These are phyloP conservation scores for Cyclophora albipunctata DNA, from an alignment of 2,888 invertebrate genomes.

Conservation along the genomic window DNA sequence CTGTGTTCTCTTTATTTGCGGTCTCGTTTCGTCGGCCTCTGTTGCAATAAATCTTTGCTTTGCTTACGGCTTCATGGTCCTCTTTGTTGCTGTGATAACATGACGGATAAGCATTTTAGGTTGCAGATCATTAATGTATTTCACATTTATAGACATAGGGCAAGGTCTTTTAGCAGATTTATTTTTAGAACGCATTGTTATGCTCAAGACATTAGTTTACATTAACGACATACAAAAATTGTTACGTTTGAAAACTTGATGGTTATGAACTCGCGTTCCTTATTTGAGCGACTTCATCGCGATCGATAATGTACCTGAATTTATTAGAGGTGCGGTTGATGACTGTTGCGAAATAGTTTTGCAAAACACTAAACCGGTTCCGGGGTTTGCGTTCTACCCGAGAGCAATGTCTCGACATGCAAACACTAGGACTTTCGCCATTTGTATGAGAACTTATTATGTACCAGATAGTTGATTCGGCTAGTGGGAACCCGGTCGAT, in stretches of 20 bases:
- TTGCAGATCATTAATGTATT: constrained; percentile 48
- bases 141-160: constrained; percentile 41
- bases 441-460: constrained; percentile 33
- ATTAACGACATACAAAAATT: neutral
- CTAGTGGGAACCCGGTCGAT: constrained; percentile 43
- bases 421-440: constrained; percentile 43
- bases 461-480: constrained; percentile 19
- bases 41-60: constrained; percentile 67
- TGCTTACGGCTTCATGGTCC: constrained; percentile 63
- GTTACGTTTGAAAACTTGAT: no score
- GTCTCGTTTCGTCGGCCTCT: constrained; percentile 71
- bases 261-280: no score
- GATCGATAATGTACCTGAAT: no score
- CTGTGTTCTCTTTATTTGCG: constrained; percentile 73
- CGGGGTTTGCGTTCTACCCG: constrained; percentile 23
- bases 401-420: constrained; percentile 29
- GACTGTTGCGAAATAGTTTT: constrained; percentile 55
- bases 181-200: constrained; percentile 16
- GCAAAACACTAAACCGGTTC: constrained; percentile 57
- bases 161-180: constrained; percentile 34
- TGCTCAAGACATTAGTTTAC: neutral
- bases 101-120: constrained; percentile 62
- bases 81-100: constrained; percentile 66
- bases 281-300: no score
- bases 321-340: constrained; percentile 15